Evolutionary conservation across 2,888 invertebrate species (phyloP), one percentile per base, ranked within the genome.

Genomic region (Brachylomia viminalis): DNA sequence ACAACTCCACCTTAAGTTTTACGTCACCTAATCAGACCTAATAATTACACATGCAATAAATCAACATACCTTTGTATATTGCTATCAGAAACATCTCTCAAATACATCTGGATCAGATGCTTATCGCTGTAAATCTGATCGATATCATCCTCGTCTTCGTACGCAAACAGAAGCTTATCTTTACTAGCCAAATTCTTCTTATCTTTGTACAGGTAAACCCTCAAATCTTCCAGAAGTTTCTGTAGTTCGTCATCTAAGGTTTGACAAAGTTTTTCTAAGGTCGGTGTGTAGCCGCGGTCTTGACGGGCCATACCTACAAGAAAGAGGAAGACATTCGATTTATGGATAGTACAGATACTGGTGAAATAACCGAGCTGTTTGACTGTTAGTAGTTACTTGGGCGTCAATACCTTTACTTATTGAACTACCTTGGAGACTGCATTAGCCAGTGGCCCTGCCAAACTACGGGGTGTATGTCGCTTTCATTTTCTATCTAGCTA

Each of bases 261-360:
- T 67, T 97, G 94, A 86, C 98, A 98, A 1, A 98, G 96, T 89
- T 97, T 97, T 65, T 98, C 98, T 59, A 98, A 95, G 38, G 97
- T 97, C 0, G 97, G 97, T 0, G 98, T 98, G 93, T 97, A 98
- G 0, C 99, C 99, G 86, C 97, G 97, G 7, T 98, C 98, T 95
- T 98, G 98, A 96, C 98, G 98, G 0, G 98, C 95, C 93, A 98
- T 97, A 2, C 95, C 97, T 97, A 65, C 1, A 84, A 88, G 62
- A 58, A 58, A 64, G 7, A 58, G 10, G 7, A 33, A 10, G 0
- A 30, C 0, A 59, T 33, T 54, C 3, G 7, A 23, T 20, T 59
- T 59, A 59, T 54, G 4, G 8, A 54, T 27, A 33, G 2, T n/a
- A 17, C n/a, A 4, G 23, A 33, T 45, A 69, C n/a, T 33, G 20